phyloP scores from a whole-genome alignment of 2,888 invertebrate species.

The Ectemnius continuus region DNA sequence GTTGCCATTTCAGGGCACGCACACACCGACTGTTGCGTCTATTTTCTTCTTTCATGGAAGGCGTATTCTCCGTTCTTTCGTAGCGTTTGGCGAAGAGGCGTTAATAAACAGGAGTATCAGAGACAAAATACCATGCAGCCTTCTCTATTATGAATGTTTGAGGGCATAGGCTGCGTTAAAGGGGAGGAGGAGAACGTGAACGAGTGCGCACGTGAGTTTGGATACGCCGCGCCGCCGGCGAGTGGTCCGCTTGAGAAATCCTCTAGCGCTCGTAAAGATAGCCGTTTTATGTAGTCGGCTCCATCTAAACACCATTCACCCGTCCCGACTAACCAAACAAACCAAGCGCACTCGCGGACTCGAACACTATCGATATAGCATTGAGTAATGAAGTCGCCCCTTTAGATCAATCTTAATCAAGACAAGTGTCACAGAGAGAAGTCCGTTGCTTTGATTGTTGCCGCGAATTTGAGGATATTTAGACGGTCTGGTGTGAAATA shows the following conservation, averaged over 20 bases:
- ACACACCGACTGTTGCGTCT: slow-evolving; percentile 69
- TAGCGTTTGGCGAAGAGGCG: too few species aligned
- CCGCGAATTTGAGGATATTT: slow-evolving; percentile 3
- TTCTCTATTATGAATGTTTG: too few species aligned
- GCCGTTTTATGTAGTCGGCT: slow-evolving; percentile 19
- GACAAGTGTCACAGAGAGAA: slow-evolving; percentile 6
- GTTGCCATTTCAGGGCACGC: slow-evolving; percentile 72
- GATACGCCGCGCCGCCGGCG: background rate
- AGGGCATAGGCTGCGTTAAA: too few species aligned
- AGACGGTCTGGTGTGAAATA: slow-evolving; percentile 1
- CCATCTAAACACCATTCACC: slow-evolving; percentile 58
- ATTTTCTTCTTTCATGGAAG: slow-evolving; percentile 58
- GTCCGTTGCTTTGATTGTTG: too few species aligned
- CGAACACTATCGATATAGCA: too few species aligned
- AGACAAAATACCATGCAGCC: too few species aligned
- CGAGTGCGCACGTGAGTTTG: background rate
- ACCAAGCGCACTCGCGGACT: too few species aligned
- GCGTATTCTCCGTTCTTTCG: slow-evolving; percentile 13
- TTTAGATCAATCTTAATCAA: slow-evolving; percentile 19
- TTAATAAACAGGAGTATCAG: too few species aligned
- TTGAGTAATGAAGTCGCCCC: background rate
- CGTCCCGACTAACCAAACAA: slow-evolving; percentile 55
- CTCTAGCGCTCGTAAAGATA: slow-evolving; percentile 14
- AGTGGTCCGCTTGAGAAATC: slow-evolving; percentile 9
- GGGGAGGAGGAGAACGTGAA: background rate